Percentiles rank a stretch among this genome's conserved stretches.
phyloP scores from a whole-genome alignment of 2,797 vertebrate genomes.

The Halcyon smyrnensis region DNA sequence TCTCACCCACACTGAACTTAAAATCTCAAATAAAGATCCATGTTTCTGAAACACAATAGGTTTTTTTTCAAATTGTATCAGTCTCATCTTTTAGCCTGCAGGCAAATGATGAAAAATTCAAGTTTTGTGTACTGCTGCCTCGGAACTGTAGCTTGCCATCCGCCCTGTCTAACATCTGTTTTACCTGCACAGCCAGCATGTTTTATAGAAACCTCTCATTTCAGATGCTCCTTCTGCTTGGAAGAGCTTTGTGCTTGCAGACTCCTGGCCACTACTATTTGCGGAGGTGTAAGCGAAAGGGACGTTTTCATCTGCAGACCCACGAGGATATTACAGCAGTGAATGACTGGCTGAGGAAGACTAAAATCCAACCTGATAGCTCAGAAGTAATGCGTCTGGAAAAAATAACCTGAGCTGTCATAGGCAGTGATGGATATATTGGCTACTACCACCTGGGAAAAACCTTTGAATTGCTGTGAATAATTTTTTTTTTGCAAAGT shows the following conservation, averaged over 20 bases:
- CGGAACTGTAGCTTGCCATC: background rate
- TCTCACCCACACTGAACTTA: background rate
- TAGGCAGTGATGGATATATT: background rate
- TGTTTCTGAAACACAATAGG: background rate
- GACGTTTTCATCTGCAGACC: background rate
- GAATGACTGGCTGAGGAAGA: background rate
- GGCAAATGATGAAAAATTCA: conserved; percentile 3
- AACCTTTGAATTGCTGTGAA: background rate
- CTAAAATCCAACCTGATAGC: background rate
- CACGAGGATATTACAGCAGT: background rate
- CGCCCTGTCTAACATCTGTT: background rate
- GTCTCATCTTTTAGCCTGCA: background rate
- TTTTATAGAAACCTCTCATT: background rate
- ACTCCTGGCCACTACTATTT: background rate
- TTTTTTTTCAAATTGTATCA: background rate
- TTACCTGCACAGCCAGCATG: background rate
- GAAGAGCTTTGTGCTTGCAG: background rate
- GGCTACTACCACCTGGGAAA: background rate
- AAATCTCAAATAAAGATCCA: background rate
- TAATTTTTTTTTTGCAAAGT: background rate
- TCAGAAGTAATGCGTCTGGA: background rate
- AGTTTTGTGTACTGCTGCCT: background rate
- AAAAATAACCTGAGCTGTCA: background rate
- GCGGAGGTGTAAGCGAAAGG: background rate
- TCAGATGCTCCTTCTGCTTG: background rate